A percentile compares a stretch with the other conserved stretches of the same genome.
Conservation (phyloP, 2,888 invertebrate species). For the Noctua pronuba region DNA sequence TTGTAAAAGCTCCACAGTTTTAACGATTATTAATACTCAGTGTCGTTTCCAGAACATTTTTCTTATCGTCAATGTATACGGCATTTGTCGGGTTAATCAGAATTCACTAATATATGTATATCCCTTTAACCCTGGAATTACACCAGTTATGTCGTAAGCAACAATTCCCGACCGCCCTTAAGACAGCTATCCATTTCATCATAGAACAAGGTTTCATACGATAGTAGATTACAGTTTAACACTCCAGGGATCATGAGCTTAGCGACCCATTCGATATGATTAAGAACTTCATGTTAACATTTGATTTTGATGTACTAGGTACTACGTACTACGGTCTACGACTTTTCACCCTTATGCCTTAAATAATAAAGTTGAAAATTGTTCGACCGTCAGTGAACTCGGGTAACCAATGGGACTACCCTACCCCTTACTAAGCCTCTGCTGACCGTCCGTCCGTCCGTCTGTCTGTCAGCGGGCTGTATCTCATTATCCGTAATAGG, state of each 20-base stretch:
- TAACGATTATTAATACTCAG: neutral
- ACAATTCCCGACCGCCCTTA: neutral
- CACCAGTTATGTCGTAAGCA: neutral
- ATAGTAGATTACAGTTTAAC: neutral
- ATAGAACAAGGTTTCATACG: neutral
- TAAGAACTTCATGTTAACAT: neutral
- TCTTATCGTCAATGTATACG: neutral
- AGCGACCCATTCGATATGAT: constrained; percentile 1
- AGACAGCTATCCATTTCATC: constrained; percentile 8
- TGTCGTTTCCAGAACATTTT: neutral
- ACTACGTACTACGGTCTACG: too few relatives aligned
- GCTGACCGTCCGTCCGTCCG: too few relatives aligned
- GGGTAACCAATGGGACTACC: too few relatives aligned
- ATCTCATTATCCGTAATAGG: too few relatives aligned
- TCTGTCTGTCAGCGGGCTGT: too few relatives aligned
- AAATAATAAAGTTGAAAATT: too few relatives aligned
- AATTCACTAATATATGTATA: neutral
- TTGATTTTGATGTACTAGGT: neutral
- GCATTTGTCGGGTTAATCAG: neutral
- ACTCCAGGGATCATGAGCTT: constrained; percentile 15
- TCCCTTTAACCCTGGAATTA: neutral
- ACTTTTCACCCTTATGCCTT: too few relatives aligned
- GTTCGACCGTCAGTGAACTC: too few relatives aligned
- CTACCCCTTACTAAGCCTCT: too few relatives aligned
- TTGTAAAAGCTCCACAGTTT: neutral